Conservation (phyloP, 2,113 vertebrate genomes). For the Saiga tatarica region DNA sequence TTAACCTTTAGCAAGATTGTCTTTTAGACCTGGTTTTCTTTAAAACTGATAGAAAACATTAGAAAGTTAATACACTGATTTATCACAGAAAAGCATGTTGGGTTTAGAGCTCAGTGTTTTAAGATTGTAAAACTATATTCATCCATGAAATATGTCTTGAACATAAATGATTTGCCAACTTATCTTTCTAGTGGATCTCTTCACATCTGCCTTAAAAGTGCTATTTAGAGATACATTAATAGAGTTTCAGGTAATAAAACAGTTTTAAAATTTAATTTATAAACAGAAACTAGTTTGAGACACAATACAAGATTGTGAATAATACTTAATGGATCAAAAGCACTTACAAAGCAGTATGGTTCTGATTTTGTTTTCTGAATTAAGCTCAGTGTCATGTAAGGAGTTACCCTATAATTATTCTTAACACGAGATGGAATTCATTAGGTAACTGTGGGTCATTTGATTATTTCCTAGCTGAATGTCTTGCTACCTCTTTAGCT, state of each 20-base stretch:
- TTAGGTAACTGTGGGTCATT: slow-evolving; percentile 21
- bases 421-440: slow-evolving; percentile 28
- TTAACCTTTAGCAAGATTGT: neutral
- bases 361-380: slow-evolving; percentile 40
- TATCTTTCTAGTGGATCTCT: slow-evolving; percentile 25
- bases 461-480: slow-evolving; percentile 5
- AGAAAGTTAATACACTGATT: neutral
- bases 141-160: slow-evolving; percentile 9
- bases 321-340: neutral
- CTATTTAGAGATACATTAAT: neutral
- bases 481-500: neutral
- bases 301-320: neutral
- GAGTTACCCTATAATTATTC: slow-evolving; percentile 44
- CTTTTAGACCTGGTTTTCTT: slow-evolving; percentile 16
- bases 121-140: slow-evolving; percentile 1
- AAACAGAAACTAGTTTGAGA: slow-evolving; percentile 14
- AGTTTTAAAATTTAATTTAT: slow-evolving; percentile 11
- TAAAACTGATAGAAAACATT: slow-evolving; percentile 11
- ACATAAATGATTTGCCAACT: neutral
- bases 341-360: slow-evolving; percentile 15
- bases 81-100: neutral
- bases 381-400: slow-evolving; percentile 7
- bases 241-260: slow-evolving; percentile 33
- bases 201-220: slow-evolving; percentile 31
- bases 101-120: neutral